Percentiles rank a stretch among this genome's conserved stretches.
phyloP scores from a whole-genome alignment of 2,888 invertebrate genomes.

The Cantharis rufa region DNA sequence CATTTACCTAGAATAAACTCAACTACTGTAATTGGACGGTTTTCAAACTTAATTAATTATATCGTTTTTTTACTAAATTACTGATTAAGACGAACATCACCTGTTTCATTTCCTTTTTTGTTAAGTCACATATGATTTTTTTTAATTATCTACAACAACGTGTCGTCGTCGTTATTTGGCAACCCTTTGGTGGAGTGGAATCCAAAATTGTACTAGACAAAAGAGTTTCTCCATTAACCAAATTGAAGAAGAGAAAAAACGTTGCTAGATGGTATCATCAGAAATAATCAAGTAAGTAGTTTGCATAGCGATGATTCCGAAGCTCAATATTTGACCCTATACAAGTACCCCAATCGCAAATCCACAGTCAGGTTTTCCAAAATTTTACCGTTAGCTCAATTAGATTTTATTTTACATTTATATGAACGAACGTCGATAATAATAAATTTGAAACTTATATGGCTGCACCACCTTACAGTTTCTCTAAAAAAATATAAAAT shows the following conservation, averaged over 20 bases:
- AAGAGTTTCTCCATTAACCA: background rate
- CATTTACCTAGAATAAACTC: conserved; percentile 22
- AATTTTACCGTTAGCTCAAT: background rate
- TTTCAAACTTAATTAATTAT: conserved; percentile 6
- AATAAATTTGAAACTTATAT: background rate
- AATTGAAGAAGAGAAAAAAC: background rate
- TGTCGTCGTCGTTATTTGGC: background rate
- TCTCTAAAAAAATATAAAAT: background rate
- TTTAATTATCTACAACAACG: background rate
- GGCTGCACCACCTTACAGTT: background rate
- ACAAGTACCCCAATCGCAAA: background rate
- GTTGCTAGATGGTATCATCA: too few species aligned
- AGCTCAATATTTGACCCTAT: background rate
- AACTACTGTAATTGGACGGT: conserved; percentile 20
- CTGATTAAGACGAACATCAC: background rate
- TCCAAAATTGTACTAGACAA: too few species aligned
- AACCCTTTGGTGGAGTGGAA: too few species aligned
- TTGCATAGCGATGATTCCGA: too few species aligned
- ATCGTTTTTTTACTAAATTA: background rate
- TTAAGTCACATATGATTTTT: background rate
- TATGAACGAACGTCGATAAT: background rate
- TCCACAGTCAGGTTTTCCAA: background rate
- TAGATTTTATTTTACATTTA: background rate
- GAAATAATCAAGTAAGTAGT: too few species aligned
- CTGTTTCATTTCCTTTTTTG: background rate